Evolutionary conservation across 2,888 invertebrate genomes (phyloP), one percentile per base, ranked within the genome.

Genomic region (Beris morrisii): DNA sequence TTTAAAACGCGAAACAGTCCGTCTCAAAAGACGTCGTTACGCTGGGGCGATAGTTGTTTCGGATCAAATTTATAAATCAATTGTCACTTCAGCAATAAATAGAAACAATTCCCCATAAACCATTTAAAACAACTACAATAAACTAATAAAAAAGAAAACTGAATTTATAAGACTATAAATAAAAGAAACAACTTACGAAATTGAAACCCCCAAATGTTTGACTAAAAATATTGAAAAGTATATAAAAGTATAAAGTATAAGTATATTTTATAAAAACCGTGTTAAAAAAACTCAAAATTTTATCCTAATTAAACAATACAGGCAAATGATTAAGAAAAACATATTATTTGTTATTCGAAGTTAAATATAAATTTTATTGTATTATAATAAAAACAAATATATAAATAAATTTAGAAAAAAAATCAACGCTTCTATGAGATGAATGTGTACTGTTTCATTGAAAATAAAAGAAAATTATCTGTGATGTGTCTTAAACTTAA

Each of bases 1-100:
- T 93, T 93, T 89, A 93, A 90, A 85, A 94, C 94, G 83, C 91
- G 93, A 84, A 95, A 95, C 86, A 93, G 92, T 87, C 95, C 95
- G 87, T 94, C 93, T 84, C 94, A 94, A 86, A 94, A 93, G 88
- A 95, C 95, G 84, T 93, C 93, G 83, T 89, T 95, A 79, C 90
- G 95, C 84, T 95, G 95, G 95, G 94, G 94, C 83, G 95, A 95
- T 86, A 93, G 93, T 85, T 95, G 94, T 84, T 81, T 79, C 75
- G 54, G 38, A n/a, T 32, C 56, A 31, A 32, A 11, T 11, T 54
- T 38, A 15, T 28, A 54, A 45, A 44, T 46, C 11, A 31, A 56
- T 56, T 13, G 32, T 38, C 12, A 31, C 6, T 38, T 5, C 30
- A 30, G 2, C 4, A 32, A 32, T 11, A 56, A 56, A 56, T 13